Conservation (phyloP, 2,888 invertebrate species). For the Drosophila bunnanda region DNA sequence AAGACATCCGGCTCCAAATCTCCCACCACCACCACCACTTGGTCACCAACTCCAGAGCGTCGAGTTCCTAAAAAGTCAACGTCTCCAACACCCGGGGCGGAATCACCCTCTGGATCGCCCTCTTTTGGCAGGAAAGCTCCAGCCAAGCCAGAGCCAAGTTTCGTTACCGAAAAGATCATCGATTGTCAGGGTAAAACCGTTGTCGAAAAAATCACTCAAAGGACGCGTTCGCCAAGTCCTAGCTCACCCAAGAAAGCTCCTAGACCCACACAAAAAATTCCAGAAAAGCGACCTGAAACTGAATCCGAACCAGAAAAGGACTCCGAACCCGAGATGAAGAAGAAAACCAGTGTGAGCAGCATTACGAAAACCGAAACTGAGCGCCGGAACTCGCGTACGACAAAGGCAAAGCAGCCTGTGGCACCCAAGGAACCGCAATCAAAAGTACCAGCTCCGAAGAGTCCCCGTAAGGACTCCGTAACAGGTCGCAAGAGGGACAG, state of each 20-base stretch:
- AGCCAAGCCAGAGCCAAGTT: constrained; percentile 44
- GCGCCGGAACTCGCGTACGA: constrained; percentile 55
- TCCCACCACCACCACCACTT: constrained; percentile 15
- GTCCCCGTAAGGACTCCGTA: constrained; percentile 66
- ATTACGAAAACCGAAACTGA: constrained; percentile 44
- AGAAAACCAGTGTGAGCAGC: constrained; percentile 7
- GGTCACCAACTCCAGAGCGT: constrained; percentile 46
- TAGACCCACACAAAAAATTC: constrained; percentile 2
- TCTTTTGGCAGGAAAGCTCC: constrained; percentile 7
- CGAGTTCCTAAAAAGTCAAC: constrained; percentile 9
- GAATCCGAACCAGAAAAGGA: constrained; percentile 50
- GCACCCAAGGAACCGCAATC: constrained; percentile 41
- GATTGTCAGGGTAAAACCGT: constrained; percentile 57
- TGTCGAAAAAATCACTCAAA: constrained; percentile 19
- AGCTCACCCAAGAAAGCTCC: constrained; percentile 19
- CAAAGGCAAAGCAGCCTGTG: constrained; percentile 22
- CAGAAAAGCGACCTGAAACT: constrained; percentile 6
- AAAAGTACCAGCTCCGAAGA: constrained; percentile 36
- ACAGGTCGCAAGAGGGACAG: constrained; percentile 60
- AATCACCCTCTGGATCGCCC: constrained; percentile 1
- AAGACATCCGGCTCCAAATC: constrained; percentile 52
- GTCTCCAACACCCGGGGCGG: background rate
- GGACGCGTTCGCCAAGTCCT: constrained; percentile 15
- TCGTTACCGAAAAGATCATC: constrained; percentile 68
- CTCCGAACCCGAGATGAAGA: constrained; percentile 48